Evolutionary conservation across 2,888 invertebrate genomes (phyloP).

Genomic region (Formica aserva): DNA sequence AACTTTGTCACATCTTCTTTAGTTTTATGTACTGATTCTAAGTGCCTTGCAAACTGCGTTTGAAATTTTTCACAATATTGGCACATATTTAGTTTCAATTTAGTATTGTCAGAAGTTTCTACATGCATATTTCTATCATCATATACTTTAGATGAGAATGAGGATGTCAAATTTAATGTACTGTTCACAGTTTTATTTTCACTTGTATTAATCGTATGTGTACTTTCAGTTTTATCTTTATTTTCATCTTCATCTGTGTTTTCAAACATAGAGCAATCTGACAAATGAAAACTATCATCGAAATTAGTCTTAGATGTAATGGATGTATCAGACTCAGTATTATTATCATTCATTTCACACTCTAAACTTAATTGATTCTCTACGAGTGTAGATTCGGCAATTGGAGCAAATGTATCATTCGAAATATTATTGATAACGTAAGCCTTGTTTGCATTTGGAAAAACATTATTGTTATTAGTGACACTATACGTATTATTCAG

Average conservation of each 20-base stretch:
- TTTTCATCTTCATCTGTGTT: background rate
- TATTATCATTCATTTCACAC: background rate
- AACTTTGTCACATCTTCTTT: slow-evolving; percentile 33
- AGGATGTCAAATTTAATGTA: slow-evolving; percentile 18
- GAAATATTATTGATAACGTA: background rate
- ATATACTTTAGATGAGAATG: background rate
- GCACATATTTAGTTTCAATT: background rate
- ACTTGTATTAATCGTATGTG: background rate
- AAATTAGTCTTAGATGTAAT: background rate
- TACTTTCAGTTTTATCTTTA: background rate
- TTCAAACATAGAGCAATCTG: background rate
- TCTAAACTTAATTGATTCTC: background rate
- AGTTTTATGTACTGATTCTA: background rate
- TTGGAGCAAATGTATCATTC: background rate
- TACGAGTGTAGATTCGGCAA: slow-evolving; percentile 6
- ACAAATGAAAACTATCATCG: background rate
- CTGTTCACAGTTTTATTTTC: background rate
- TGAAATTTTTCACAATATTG: slow-evolving; percentile 15
- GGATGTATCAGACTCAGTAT: background rate
- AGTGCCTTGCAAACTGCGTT: slow-evolving; percentile 3
- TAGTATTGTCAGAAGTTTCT: background rate
- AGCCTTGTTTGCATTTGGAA: background rate
- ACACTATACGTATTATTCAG: background rate
- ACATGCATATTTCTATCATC: slow-evolving; percentile 24
- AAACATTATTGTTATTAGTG: background rate